These are phyloP conservation scores for Capitulum mitella DNA, from an alignment of 2,888 invertebrate genomes.

Conservation along the genomic window DNA sequence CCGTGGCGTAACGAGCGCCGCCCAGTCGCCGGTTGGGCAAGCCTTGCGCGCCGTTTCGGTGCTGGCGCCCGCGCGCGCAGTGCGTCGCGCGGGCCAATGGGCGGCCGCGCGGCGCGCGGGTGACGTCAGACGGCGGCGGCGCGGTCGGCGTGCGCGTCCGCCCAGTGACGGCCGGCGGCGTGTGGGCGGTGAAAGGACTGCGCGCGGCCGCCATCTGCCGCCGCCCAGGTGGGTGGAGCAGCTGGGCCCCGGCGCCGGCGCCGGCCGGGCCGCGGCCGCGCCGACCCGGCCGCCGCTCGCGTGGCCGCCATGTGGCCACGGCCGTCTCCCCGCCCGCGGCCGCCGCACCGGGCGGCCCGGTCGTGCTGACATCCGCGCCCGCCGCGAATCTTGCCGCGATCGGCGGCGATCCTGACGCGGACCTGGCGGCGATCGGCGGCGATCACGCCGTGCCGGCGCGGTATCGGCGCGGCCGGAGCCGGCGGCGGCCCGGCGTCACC, in stretches of 20 bases:
- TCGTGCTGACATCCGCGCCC: neutral
- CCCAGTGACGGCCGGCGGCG: neutral
- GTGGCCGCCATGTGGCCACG: neutral
- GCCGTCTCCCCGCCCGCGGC: neutral
- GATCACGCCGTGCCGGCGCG: neutral
- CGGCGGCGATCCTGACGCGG: neutral
- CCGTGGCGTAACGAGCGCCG: neutral
- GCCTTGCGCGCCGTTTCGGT: neutral
- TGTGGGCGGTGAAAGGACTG: constrained; percentile 11
- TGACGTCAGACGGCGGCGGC: neutral
- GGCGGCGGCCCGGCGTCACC: neutral
- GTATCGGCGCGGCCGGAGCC: neutral
- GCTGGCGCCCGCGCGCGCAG: neutral
- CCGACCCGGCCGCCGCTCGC: neutral
- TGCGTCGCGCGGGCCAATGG: neutral
- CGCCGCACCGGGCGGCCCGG: neutral
- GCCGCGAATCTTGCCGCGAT: too few species aligned
- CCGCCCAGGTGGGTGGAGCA: neutral
- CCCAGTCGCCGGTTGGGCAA: neutral
- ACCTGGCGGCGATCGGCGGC: neutral
- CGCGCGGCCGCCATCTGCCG: neutral
- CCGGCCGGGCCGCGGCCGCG: neutral
- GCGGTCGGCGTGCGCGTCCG: too few species aligned
- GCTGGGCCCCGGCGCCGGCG: neutral
- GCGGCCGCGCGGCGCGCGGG: neutral